Conservation (phyloP, 1,140 invertebrate genomes). For the Zaprionus nigranus region DNA sequence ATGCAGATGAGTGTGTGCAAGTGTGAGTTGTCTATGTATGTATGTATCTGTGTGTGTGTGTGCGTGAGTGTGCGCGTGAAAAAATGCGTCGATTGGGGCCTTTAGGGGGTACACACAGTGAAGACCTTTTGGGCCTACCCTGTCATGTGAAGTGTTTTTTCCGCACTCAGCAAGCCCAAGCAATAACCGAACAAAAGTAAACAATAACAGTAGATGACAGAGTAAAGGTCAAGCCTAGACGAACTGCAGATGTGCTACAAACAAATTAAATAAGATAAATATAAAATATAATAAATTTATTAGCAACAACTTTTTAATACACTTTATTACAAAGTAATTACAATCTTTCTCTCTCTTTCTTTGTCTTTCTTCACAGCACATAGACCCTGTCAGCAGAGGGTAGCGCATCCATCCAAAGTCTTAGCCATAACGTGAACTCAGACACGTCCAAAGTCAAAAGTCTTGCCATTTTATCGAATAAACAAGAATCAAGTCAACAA, state of each 20-base stretch:
- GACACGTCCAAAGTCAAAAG: conserved; percentile 48
- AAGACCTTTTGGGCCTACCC: conserved; percentile 40
- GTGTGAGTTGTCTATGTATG: no score
- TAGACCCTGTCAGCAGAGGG: not conserved
- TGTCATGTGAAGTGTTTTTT: conserved; percentile 41
- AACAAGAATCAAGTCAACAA: conserved; percentile 44
- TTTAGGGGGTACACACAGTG: not conserved
- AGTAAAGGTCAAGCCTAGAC: not conserved
- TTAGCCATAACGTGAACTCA: conserved; percentile 51
- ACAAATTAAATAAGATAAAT: not conserved
- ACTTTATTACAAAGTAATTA: not conserved
- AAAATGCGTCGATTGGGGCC: conserved; percentile 24
- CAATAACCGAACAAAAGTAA: conserved; percentile 24
- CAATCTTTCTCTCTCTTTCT: not conserved
- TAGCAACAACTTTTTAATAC: not conserved
- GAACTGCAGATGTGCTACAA: not conserved
- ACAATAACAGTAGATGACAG: conserved; percentile 14
- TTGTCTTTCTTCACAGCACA: conserved; percentile 4
- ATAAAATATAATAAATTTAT: not conserved
- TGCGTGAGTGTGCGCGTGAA: conserved; percentile 31
- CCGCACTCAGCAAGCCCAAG: conserved; percentile 2
- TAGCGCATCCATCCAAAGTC: conserved; percentile 50
- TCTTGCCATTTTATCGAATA: conserved; percentile 78
- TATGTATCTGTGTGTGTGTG: not conserved
- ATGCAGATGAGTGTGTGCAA: not conserved